Percentiles rank a stretch among this genome's conserved stretches.
phyloP scores from a whole-genome alignment of 2,113 vertebrate genomes.

The Eubucco bourcierii region DNA sequence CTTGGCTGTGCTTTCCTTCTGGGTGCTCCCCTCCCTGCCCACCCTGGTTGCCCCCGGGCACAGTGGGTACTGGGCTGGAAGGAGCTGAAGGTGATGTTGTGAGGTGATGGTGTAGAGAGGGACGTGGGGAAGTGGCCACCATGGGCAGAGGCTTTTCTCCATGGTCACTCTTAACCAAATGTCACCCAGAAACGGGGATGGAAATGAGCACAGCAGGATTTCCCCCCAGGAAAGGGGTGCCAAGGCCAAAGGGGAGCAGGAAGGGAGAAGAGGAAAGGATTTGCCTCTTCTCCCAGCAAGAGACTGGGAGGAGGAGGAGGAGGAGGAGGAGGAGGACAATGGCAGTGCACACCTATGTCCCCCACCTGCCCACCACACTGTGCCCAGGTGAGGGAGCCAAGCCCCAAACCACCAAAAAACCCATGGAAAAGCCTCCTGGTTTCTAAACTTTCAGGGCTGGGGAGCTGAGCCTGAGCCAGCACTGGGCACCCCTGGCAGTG shows the following conservation, averaged over 20 bases:
- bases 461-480: background rate
- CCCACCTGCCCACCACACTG: background rate
- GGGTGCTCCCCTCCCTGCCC: background rate
- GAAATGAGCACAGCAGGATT: background rate
- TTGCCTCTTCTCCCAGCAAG: background rate
- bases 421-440: background rate
- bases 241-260: background rate
- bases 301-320: background rate
- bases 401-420: background rate
- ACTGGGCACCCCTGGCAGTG: fast-evolving
- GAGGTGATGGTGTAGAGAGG: background rate
- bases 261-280: background rate
- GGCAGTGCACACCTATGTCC: background rate
- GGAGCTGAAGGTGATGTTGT: background rate
- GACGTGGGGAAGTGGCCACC: background rate
- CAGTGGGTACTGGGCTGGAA: background rate
- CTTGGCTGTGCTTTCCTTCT: background rate
- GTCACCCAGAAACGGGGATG: background rate
- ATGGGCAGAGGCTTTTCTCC: background rate
- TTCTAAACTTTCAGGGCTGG: background rate
- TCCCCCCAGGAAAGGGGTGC: background rate
- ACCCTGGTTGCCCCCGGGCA: background rate
- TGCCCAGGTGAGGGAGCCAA: background rate
- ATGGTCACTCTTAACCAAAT: background rate
- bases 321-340: background rate